Evolutionary conservation across 2,888 invertebrate genomes (phyloP), one percentile per base, ranked within the genome.

Genomic region (Epiblema foenella): DNA sequence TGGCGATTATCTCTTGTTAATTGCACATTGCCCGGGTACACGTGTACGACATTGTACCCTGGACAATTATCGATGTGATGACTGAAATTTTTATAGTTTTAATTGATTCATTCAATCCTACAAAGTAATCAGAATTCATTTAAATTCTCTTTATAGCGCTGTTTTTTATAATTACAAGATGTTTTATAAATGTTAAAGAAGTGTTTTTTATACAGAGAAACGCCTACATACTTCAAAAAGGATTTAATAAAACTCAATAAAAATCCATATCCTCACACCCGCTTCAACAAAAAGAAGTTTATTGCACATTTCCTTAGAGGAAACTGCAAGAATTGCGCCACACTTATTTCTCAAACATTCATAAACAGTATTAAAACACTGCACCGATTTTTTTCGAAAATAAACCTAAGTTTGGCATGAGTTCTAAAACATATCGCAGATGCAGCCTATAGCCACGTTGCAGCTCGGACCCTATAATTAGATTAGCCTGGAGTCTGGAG

Each of bases 401-500:
- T 46, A 42, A 69, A 20, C 18, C 46, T 58, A 17, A 58, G 20
- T 33, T 18, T 54, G 20, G 58, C 29, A 17, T 52, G 59, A 37
- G 15, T 52, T 54, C 20, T 12, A 52, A 59, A 64, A 52, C 52
- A 20, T 18, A 54, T 64, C 11, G 18, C 17, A 11, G 17, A 33
- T 37, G 37, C 37, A 54, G 65, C 65, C 59, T 49, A 46, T 20
- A 51, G 33, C 20, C 71, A 71, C 24, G 65, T 79, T 78, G 81
- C 82, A 81, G 85, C 83, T 78, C 82, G 81, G 83, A 29, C 82
- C 86, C 89, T 91, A 91, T 91, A 89, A 89, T 90, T 91, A 91
- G 90, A 90, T 89, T 85, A 88, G 86, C 82, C 79, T 82, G 79
- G 84, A 88, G 86, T 81, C 79, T 82, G 79, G 84, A 85, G 82